phyloP scores from a whole-genome alignment of 1,140 invertebrate species.

The Pogonognathellus flavescens region DNA sequence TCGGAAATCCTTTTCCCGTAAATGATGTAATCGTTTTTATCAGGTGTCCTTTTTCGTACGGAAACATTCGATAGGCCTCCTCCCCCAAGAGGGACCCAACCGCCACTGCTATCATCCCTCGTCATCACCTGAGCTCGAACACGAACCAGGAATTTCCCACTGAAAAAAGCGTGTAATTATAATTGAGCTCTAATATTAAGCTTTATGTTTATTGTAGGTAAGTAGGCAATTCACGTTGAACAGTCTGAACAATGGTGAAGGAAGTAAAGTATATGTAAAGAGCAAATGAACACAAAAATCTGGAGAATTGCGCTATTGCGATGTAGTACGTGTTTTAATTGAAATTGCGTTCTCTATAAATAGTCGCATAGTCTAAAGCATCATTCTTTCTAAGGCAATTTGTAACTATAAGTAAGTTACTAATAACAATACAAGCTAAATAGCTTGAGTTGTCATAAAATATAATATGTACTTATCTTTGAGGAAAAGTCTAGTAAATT shows the following conservation, averaged over 20 bases:
- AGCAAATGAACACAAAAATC: not conserved
- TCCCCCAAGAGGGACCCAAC: conserved; percentile 83
- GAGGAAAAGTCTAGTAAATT: no score
- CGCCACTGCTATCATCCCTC: conserved; percentile 94
- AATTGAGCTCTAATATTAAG: no score
- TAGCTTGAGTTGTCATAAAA: no score
- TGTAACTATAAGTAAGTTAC: not conserved
- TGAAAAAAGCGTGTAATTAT: conserved; percentile 40
- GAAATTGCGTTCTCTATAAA: no score
- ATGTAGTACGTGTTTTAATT: not conserved
- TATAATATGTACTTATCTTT: no score
- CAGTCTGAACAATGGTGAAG: not conserved
- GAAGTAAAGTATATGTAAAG: not conserved
- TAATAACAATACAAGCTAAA: not conserved
- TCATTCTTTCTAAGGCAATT: no score
- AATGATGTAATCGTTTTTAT: conserved; percentile 88
- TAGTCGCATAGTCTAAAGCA: no score
- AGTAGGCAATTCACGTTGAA: not conserved
- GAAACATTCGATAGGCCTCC: conserved; percentile 88
- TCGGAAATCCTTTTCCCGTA: conserved; percentile 92
- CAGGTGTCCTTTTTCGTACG: conserved; percentile 79
- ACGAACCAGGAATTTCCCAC: conserved; percentile 89
- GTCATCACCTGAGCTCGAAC: conserved; percentile 99
- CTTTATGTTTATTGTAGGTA: not conserved
- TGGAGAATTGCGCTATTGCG: not conserved